Conservation (phyloP, 2,888 invertebrate genomes). For the Himalopsyche tibetana region DNA sequence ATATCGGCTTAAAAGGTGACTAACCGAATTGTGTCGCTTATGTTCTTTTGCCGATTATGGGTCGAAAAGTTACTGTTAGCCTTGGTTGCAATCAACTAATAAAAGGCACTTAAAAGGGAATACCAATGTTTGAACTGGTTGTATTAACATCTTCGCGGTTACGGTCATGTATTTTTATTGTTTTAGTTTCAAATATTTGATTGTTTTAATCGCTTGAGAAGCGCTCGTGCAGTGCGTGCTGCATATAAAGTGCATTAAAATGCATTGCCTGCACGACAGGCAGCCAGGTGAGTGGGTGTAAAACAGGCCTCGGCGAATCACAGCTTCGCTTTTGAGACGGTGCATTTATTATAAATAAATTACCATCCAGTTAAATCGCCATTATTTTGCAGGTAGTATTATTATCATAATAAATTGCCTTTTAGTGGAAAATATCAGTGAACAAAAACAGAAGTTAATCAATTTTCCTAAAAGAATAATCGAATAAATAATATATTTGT, state of each 20-base stretch:
- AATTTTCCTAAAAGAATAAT: too few relatives aligned
- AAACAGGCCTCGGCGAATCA: constrained; percentile 5
- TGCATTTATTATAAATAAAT: constrained; percentile 26
- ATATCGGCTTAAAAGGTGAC: too few relatives aligned
- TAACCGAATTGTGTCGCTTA: too few relatives aligned
- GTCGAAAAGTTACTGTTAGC: too few relatives aligned
- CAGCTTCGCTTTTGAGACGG: neutral
- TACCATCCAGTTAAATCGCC: constrained; percentile 15
- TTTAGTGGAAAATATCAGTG: neutral
- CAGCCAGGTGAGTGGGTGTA: constrained; percentile 28
- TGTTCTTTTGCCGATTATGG: too few relatives aligned
- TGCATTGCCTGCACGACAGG: constrained; percentile 15
- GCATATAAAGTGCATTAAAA: constrained; percentile 23
- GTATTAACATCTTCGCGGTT: too few relatives aligned
- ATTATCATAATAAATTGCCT: constrained; percentile 1
- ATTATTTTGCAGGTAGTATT: neutral
- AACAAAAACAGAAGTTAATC: too few relatives aligned
- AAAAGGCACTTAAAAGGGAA: too few relatives aligned
- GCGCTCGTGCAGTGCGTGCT: neutral
- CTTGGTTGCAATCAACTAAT: too few relatives aligned
- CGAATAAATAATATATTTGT: too few relatives aligned
- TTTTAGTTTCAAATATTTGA: neutral
- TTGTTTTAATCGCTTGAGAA: neutral
- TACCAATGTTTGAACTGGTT: too few relatives aligned
- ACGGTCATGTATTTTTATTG: too few relatives aligned